Conservation (phyloP, 2,797 vertebrate species). For the Mormyrops boulengeri region DNA sequence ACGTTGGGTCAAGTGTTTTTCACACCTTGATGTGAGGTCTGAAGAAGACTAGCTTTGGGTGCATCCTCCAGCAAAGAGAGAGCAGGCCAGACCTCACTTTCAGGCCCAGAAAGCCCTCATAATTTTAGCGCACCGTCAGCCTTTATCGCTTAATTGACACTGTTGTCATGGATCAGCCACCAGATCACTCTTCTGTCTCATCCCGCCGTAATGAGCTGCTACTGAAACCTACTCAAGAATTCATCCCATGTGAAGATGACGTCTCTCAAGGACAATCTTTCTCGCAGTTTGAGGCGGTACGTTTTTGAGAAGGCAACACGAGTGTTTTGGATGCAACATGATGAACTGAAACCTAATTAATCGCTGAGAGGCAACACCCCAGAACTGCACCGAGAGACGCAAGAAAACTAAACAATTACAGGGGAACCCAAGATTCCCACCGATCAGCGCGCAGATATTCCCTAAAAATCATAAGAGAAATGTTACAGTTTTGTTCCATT, state of each 20-base stretch:
- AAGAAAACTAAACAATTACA: not conserved
- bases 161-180: not conserved
- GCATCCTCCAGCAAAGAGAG: not conserved
- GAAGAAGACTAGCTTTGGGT: not conserved
- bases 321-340: not conserved
- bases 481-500: not conserved
- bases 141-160: not conserved
- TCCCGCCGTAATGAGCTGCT: not conserved
- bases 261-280: slow-evolving; percentile 8
- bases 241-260: not conserved
- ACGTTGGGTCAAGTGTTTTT: not conserved
- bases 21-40: not conserved
- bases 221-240: not conserved
- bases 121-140: not conserved
- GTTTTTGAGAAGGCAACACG: not conserved
- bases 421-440: not conserved
- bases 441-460: not conserved
- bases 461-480: not conserved
- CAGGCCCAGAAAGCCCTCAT: not conserved
- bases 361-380: not conserved
- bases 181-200: not conserved
- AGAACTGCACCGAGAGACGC: not conserved
- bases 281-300: not conserved
- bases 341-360: not conserved
- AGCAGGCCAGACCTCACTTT: not conserved